These are phyloP conservation scores for Pheosia gnoma DNA, from an alignment of 2,888 invertebrate species.

Conservation along the genomic window DNA sequence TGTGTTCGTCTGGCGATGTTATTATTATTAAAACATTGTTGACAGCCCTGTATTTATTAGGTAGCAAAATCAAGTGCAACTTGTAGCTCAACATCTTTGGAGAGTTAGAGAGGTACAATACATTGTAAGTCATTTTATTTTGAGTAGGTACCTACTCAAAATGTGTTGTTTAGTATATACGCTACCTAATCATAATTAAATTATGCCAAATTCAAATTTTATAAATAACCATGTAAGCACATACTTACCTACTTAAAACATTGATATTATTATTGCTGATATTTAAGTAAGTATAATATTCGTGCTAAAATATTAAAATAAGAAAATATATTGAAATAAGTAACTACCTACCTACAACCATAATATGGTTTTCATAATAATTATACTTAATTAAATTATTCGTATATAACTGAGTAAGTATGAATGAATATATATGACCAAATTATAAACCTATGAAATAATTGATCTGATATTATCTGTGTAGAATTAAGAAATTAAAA, in stretches of 20 bases:
- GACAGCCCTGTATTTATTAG: not conserved
- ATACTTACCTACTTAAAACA: no score
- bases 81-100: no score
- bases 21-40: no score
- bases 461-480: slow-evolving; percentile 22
- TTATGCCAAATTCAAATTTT: slow-evolving; percentile 1
- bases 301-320: not conserved
- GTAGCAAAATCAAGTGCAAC: not conserved
- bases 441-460: slow-evolving; percentile 17
- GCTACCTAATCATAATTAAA: not conserved
- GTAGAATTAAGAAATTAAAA: slow-evolving; percentile 5
- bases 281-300: no score
- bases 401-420: not conserved
- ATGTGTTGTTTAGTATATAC: not conserved
- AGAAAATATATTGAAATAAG: not conserved
- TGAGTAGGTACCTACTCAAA: not conserved
- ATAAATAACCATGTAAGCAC: no score
- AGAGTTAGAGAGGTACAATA: not conserved
- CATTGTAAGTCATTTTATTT: not conserved
- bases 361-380: not conserved
- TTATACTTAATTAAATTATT: not conserved
- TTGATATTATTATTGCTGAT: no score
- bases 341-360: not conserved
- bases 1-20: no score
- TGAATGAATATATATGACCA: slow-evolving; percentile 26